Percentiles rank a stretch among this genome's conserved stretches.
Evolutionary conservation across 2,888 invertebrate species (phyloP).

Genomic region (Synergus itoensis): DNA sequence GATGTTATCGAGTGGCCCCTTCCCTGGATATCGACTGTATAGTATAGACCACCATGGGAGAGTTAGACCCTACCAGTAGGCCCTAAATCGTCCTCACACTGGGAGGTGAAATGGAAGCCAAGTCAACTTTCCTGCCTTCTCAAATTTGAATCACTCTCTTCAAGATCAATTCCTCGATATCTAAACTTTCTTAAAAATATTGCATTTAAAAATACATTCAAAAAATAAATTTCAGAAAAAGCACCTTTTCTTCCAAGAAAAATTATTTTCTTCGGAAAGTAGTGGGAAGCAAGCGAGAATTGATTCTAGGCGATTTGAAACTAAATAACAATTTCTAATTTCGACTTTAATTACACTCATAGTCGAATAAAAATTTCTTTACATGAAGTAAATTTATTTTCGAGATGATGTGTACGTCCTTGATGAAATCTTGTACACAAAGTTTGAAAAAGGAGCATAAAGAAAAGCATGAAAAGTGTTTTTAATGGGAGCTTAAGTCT

Average conservation of each 20-base stretch:
- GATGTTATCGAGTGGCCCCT: constrained; percentile 65
- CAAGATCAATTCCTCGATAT: constrained; percentile 3
- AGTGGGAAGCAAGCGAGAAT: not conserved
- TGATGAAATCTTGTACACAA: not conserved
- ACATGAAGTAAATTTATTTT: not conserved
- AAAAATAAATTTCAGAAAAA: not conserved
- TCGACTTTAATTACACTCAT: not conserved
- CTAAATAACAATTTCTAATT: not conserved
- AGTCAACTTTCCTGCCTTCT: not conserved
- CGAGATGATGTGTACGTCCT: not conserved
- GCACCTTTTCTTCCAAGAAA: not conserved
- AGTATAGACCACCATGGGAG: constrained; percentile 61
- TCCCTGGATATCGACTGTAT: constrained; percentile 70
- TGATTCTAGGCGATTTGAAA: not conserved
- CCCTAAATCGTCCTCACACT: constrained; percentile 75
- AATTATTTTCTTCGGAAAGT: too few relatives aligned
- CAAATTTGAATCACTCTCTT: constrained; percentile 17
- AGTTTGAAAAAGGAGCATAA: not conserved
- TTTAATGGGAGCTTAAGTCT: constrained; percentile 16
- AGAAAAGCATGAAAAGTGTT: constrained; percentile 33
- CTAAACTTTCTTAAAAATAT: not conserved
- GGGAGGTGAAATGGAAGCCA: constrained; percentile 61
- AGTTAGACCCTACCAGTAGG: constrained; percentile 69
- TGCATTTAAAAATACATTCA: not conserved
- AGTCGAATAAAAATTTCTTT: not conserved